A percentile compares a stretch with the other conserved stretches of the same genome.
Conservation (phyloP, 2,113 vertebrate species). For the Plectropomus leopardus region DNA sequence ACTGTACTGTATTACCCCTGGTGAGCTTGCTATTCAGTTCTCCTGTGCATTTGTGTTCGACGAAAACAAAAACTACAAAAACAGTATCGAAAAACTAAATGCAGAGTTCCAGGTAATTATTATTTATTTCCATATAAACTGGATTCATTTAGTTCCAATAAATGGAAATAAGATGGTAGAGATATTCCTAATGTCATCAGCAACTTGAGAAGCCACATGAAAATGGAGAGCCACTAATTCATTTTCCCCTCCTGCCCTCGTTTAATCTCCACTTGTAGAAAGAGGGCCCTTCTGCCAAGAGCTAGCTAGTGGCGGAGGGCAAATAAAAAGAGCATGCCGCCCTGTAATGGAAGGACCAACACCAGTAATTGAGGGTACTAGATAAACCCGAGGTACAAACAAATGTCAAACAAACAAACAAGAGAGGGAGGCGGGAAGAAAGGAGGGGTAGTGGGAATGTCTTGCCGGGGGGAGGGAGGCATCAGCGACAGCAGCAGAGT, state of each 20-base stretch:
- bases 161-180: slow-evolving; percentile 40
- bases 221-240: slow-evolving; percentile 56
- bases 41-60: too few species aligned
- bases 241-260: slow-evolving; percentile 51
- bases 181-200: slow-evolving; percentile 33
- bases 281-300: slow-evolving; percentile 70
- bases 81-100: too few species aligned
- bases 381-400: slow-evolving; percentile 75
- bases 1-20: too few species aligned
- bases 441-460: slow-evolving; percentile 38
- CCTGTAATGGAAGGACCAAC: slow-evolving; percentile 58
- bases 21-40: too few species aligned
- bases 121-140: not conserved
- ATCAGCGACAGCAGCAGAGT: slow-evolving; percentile 78
- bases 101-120: not conserved
- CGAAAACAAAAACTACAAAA: too few species aligned
- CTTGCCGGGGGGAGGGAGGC: slow-evolving; percentile 63
- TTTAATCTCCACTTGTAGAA: slow-evolving; percentile 70
- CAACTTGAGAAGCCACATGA: slow-evolving; percentile 52
- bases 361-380: slow-evolving; percentile 67
- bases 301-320: slow-evolving; percentile 46
- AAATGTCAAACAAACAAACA: slow-evolving; percentile 82
- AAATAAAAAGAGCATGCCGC: slow-evolving; percentile 56
- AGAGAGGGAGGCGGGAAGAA: slow-evolving; percentile 58
- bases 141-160: slow-evolving; percentile 12